phyloP scores from a whole-genome alignment of 2,113 vertebrate genomes.

The human (Homo sapiens) region DNA sequence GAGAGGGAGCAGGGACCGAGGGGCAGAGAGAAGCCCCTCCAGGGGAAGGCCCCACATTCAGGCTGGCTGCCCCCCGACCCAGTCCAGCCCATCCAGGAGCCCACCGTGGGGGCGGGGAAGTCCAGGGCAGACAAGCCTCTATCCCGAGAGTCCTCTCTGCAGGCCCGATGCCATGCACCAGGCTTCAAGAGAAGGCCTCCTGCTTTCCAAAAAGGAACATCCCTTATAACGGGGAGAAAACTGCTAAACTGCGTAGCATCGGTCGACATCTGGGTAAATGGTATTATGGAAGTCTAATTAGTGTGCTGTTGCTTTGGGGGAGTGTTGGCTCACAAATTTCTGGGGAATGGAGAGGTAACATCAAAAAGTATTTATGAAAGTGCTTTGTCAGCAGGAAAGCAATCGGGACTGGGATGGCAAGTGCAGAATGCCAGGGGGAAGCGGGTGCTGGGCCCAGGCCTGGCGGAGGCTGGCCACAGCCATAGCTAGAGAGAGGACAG shows the following conservation, averaged over 20 bases:
- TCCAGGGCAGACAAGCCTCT: neutral
- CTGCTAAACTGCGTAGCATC: fast-evolving
- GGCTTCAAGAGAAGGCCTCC: fast-evolving
- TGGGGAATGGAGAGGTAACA: neutral
- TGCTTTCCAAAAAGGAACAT: neutral
- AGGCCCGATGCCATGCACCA: fast-evolving
- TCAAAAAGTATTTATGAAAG: neutral
- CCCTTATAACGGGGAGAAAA: neutral
- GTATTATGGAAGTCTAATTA: neutral
- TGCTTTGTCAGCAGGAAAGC: neutral
- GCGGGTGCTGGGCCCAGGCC: fast-evolving
- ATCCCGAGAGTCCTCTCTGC: fast-evolving
- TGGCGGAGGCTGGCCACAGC: fast-evolving
- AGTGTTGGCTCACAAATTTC: neutral
- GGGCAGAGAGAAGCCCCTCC: fast-evolving
- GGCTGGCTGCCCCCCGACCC: fast-evolving
- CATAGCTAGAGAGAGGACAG: neutral
- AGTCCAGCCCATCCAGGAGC: neutral
- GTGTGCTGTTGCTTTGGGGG: fast-evolving
- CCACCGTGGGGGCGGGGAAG: neutral
- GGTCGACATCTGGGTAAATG: neutral
- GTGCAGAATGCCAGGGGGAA: neutral
- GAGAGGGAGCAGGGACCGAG: no score
- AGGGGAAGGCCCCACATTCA: neutral
- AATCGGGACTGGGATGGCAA: fast-evolving